A percentile compares a stretch with the other conserved stretches of the same genome.
Evolutionary conservation across 2,113 vertebrate species (phyloP).

Genomic region (Sinocyclocheilus maitianheensis): DNA sequence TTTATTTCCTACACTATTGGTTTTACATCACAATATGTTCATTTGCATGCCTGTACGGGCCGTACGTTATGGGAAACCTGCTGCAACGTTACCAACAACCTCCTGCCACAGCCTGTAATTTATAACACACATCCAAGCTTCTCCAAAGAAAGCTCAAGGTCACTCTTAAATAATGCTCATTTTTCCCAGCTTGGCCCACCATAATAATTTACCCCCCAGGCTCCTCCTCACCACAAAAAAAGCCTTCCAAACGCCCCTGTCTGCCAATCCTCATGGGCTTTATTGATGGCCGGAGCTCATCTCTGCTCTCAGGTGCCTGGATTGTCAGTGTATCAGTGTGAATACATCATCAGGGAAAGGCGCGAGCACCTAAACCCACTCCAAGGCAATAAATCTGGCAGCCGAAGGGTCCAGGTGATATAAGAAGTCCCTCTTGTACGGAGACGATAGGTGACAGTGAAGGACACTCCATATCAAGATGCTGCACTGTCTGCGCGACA

Average conservation of each 20-base stretch:
- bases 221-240: background rate
- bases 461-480: slow-evolving; percentile 75
- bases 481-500: slow-evolving; percentile 57
- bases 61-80: background rate
- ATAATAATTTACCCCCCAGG: slow-evolving; percentile 48
- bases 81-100: slow-evolving; percentile 11
- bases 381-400: slow-evolving; percentile 73
- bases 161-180: slow-evolving; percentile 54
- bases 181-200: slow-evolving; percentile 36
- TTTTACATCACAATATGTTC: background rate
- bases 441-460: slow-evolving; percentile 73
- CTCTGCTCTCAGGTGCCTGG: slow-evolving; percentile 57
- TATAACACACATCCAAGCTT: slow-evolving; percentile 36
- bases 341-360: slow-evolving; percentile 71
- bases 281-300: slow-evolving; percentile 73
- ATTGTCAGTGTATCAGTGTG: slow-evolving; percentile 69
- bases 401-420: slow-evolving; percentile 67
- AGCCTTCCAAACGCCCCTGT: slow-evolving; percentile 26
- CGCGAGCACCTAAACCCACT: slow-evolving; percentile 69
- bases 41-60: background rate
- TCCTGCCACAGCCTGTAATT: slow-evolving; percentile 37
- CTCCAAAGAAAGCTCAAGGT: slow-evolving; percentile 57
- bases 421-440: slow-evolving; percentile 68
- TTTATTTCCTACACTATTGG: background rate
- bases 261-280: slow-evolving; percentile 56